These are phyloP conservation scores for Elmis aenea DNA, from an alignment of 2,888 invertebrate species.

Conservation along the genomic window DNA sequence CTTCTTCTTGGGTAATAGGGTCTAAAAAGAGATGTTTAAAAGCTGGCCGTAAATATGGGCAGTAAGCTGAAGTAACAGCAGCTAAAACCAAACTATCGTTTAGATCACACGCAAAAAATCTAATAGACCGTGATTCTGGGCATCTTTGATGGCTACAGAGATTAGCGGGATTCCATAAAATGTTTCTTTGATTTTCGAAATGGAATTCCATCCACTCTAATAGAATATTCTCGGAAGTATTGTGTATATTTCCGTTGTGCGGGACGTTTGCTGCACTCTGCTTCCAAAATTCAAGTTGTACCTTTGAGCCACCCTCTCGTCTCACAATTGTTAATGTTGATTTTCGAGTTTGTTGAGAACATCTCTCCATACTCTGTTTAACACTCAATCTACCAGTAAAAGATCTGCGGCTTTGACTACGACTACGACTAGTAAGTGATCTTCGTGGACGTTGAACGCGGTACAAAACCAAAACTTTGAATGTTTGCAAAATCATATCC, in stretches of 20 bases:
- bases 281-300: not conserved
- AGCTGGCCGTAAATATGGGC: conserved; percentile 52
- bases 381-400: too few relatives aligned
- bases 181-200: conserved; percentile 41
- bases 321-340: too few relatives aligned
- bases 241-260: conserved; percentile 6
- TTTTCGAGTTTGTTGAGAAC: too few relatives aligned
- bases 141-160: conserved; percentile 42
- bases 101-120: conserved; percentile 51
- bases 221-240: conserved; percentile 35
- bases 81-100: conserved; percentile 54
- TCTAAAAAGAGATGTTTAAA: conserved; percentile 47
- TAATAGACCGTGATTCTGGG: conserved; percentile 31
- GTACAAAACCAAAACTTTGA: conserved; percentile 53
- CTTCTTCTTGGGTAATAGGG: conserved; percentile 42
- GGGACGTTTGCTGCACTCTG: not conserved
- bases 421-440: not conserved
- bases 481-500: conserved; percentile 58
- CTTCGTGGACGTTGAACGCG: conserved; percentile 35
- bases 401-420: too few relatives aligned
- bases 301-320: too few relatives aligned
- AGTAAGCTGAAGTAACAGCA: conserved; percentile 53
- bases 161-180: conserved; percentile 46
- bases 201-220: conserved; percentile 45
- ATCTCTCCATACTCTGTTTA: too few relatives aligned